phyloP scores from a whole-genome alignment of 1,140 invertebrate species.

The Stegodyphus mimosarum region DNA sequence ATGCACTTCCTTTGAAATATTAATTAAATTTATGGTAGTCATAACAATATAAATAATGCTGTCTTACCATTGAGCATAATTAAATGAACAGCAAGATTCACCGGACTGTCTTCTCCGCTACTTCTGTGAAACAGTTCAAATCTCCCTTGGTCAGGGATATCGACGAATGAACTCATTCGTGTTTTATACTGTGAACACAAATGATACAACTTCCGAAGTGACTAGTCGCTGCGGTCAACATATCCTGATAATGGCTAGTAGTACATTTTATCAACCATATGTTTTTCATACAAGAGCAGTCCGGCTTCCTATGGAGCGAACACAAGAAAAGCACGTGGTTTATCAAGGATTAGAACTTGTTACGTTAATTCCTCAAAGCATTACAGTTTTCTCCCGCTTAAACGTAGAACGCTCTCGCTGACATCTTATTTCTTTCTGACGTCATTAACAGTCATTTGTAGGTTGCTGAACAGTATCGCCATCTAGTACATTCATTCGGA shows the following conservation, averaged over 20 bases:
- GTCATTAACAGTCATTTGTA: slow-evolving; percentile 6
- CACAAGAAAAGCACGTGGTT: slow-evolving; percentile 47
- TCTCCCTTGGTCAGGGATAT: not conserved
- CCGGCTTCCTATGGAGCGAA: not conserved
- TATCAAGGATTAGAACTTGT: slow-evolving; percentile 43
- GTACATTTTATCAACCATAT: slow-evolving; percentile 10
- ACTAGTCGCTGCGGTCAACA: slow-evolving; percentile 22
- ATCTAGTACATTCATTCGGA: not conserved
- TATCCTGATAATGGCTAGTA: not conserved
- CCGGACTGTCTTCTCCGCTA: not conserved
- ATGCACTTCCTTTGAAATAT: not conserved
- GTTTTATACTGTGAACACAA: not conserved
- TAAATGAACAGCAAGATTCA: not conserved
- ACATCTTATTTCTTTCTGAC: slow-evolving; percentile 40
- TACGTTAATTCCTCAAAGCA: slow-evolving; percentile 36
- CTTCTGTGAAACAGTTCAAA: not conserved
- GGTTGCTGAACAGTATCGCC: not conserved
- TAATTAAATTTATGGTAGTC: not conserved
- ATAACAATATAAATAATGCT: not conserved
- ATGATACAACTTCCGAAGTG: slow-evolving; percentile 48
- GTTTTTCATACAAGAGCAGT: not conserved
- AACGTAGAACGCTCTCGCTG: slow-evolving; percentile 27
- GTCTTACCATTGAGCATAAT: slow-evolving; percentile 2
- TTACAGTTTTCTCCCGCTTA: slow-evolving; percentile 5
- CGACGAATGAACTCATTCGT: slow-evolving; percentile 22